A percentile compares a stretch with the other conserved stretches of the same genome.
phyloP scores from a whole-genome alignment of 2,113 vertebrate species.

The Heterochromis multidens region DNA sequence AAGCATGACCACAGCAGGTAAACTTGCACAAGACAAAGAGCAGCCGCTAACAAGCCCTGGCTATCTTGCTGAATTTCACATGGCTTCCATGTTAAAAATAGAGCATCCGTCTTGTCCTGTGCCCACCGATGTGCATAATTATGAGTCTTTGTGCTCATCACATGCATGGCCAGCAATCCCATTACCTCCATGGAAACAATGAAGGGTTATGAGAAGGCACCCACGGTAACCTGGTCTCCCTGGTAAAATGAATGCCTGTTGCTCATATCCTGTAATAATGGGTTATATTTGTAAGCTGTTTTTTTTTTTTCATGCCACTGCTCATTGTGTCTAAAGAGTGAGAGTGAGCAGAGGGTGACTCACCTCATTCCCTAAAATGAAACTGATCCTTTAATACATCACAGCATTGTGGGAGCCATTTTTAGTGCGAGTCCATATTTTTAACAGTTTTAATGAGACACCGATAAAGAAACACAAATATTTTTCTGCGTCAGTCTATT shows the following conservation, averaged over 20 bases:
- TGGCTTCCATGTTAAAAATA: conserved; percentile 54
- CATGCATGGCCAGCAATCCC: conserved; percentile 54
- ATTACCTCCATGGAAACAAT: conserved; percentile 72
- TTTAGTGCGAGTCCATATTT: not conserved
- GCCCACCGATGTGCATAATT: conserved; percentile 60
- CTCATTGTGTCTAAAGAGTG: conserved; percentile 42
- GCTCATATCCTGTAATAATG: conserved; percentile 58
- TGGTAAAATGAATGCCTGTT: conserved; percentile 53
- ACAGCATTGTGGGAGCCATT: not conserved
- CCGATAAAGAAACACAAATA: not conserved
- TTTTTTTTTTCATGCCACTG: conserved; percentile 32
- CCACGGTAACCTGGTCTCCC: conserved; percentile 40
- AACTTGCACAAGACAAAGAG: not conserved
- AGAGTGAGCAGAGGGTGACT: conserved; percentile 52
- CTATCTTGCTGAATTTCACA: conserved; percentile 9
- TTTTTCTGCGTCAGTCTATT: not conserved
- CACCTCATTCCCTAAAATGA: conserved; percentile 49
- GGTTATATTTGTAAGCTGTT: conserved; percentile 49
- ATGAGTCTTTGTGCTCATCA: conserved; percentile 61
- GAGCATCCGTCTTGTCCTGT: conserved; percentile 47
- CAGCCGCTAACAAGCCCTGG: not conserved
- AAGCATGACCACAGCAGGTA: not conserved
- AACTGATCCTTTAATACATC: conserved; percentile 18
- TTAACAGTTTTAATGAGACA: not conserved
- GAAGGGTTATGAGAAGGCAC: conserved; percentile 57